Conservation (phyloP, 2,797 vertebrate genomes). For the Pitangus sulphuratus region DNA sequence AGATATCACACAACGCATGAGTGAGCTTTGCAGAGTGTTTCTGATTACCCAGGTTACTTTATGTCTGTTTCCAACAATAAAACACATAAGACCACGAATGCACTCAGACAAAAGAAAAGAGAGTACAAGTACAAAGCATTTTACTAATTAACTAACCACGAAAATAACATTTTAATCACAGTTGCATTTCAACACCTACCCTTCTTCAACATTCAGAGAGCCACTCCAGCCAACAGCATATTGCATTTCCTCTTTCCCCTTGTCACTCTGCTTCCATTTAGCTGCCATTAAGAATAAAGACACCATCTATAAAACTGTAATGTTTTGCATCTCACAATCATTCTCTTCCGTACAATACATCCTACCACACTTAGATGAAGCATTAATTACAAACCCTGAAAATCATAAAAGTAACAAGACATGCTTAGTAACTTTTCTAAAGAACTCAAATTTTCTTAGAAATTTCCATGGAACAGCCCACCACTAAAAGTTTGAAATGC, state of each 20-base stretch:
- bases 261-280: constrained; percentile 91
- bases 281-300: constrained; percentile 71
- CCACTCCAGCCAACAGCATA: constrained; percentile 94
- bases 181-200: constrained; percentile 78
- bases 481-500: neutral
- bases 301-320: neutral
- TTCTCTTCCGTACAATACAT: neutral
- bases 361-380: neutral
- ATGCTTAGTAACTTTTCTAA: neutral
- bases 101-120: neutral
- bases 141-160: neutral
- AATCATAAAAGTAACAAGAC: neutral
- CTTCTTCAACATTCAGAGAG: constrained; percentile 87
- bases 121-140: neutral
- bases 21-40: neutral
- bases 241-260: constrained; percentile 93
- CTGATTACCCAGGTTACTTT: neutral
- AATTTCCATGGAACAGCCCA: neutral
- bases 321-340: neutral
- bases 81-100: accelerated
- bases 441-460: neutral
- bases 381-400: neutral
- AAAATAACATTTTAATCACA: neutral
- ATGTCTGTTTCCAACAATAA: neutral
- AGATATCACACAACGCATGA: neutral